phyloP scores from a whole-genome alignment of 1,140 invertebrate species.

The Zaprionus inermis region DNA sequence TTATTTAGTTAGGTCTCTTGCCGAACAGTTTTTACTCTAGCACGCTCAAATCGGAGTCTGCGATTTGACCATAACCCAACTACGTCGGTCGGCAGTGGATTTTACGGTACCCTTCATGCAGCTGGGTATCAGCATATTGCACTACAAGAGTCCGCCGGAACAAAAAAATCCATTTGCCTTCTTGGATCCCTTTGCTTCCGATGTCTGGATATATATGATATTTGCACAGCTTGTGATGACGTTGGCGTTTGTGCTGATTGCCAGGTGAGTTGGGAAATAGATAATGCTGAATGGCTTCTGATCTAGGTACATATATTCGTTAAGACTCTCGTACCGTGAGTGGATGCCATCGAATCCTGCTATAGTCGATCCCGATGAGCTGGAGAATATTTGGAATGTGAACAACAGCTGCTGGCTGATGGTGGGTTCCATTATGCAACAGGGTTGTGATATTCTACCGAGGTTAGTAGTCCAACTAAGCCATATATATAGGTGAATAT shows the following conservation, averaged over 20 bases:
- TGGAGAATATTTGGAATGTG: slow-evolving; percentile 92
- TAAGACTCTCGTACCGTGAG: slow-evolving; percentile 92
- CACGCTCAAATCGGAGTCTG: slow-evolving; percentile 95
- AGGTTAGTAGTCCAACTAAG: slow-evolving; percentile 86
- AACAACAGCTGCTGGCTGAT: slow-evolving; percentile 92
- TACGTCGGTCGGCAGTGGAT: slow-evolving; percentile 92
- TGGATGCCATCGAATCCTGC: slow-evolving; percentile 94
- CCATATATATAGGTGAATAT: slow-evolving; percentile 60
- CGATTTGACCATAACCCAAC: slow-evolving; percentile 95
- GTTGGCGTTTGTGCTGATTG: slow-evolving; percentile 94
- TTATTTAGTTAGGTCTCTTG: neutral
- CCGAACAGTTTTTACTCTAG: slow-evolving; percentile 82
- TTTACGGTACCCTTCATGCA: slow-evolving; percentile 97
- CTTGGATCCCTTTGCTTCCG: slow-evolving; percentile 93
- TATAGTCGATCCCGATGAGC: slow-evolving; percentile 88
- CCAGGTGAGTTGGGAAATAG: slow-evolving; percentile 87
- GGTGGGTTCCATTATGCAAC: slow-evolving; percentile 92
- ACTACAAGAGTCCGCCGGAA: slow-evolving; percentile 94
- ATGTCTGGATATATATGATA: slow-evolving; percentile 98
- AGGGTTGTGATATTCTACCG: slow-evolving; percentile 92
- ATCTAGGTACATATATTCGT: neutral
- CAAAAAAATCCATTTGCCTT: slow-evolving; percentile 96
- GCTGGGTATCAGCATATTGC: slow-evolving; percentile 93
- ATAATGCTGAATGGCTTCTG: neutral
- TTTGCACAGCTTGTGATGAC: slow-evolving; percentile 97